Evolutionary conservation across 2,888 invertebrate species (phyloP).

Genomic region (Diloba caeruleocephala): DNA sequence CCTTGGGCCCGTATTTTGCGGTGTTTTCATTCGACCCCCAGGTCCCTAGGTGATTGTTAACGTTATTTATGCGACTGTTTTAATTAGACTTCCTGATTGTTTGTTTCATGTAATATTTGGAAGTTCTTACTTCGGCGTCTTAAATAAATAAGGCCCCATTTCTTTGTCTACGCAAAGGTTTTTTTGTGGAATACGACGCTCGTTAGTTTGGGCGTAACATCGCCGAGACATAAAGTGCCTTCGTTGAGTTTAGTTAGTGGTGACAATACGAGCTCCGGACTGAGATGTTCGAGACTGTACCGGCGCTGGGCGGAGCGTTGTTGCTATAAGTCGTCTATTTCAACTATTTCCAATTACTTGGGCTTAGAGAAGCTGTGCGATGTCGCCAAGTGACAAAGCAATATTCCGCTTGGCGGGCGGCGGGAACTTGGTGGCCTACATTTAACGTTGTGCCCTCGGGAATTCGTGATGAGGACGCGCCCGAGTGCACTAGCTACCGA

Average conservation of each 20-base stretch:
- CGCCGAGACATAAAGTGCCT: constrained; percentile 44
- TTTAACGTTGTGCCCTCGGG: constrained; percentile 84
- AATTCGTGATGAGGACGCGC: constrained; percentile 83
- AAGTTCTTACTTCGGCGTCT: constrained; percentile 30
- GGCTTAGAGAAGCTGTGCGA: constrained; percentile 84
- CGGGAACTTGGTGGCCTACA: constrained; percentile 86
- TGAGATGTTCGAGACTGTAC: constrained; percentile 43
- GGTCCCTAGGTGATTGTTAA: constrained; percentile 56
- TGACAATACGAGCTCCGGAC: constrained; percentile 39
- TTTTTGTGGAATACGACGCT: constrained; percentile 35
- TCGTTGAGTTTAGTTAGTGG: constrained; percentile 42
- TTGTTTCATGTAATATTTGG: constrained; percentile 43
- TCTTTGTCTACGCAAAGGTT: constrained; percentile 15
- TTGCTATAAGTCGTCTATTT: constrained; percentile 83
- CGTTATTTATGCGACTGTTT: constrained; percentile 62
- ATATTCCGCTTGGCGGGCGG: constrained; percentile 80
- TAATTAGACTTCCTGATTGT: constrained; percentile 57
- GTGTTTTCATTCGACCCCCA: constrained; percentile 53
- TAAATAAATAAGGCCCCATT: constrained; percentile 25
- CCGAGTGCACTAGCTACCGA: constrained; percentile 76
- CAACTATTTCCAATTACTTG: constrained; percentile 89
- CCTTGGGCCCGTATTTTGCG: constrained; percentile 52
- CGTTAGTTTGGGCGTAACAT: constrained; percentile 43
- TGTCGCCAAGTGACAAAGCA: constrained; percentile 88
- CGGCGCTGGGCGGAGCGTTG: constrained; percentile 60